Conservation (phyloP, 2,888 invertebrate species). For the Pristionchus japonicus region DNA sequence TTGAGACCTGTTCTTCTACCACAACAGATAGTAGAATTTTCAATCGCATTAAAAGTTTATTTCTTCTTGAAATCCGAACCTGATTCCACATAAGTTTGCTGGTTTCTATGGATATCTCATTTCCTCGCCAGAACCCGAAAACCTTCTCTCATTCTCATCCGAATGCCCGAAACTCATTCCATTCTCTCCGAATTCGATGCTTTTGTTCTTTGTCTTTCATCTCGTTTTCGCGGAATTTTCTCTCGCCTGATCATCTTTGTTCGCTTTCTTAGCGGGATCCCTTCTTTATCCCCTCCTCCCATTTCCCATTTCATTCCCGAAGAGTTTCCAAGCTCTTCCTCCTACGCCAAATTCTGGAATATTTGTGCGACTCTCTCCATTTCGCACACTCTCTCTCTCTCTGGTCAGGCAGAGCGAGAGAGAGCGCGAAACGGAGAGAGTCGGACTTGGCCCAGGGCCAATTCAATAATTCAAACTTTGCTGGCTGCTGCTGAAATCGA, state of each 20-base stretch:
- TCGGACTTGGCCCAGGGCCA: no score
- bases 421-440: no score
- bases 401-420: no score
- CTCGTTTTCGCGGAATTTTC: background rate
- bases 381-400: no score
- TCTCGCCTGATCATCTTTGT: background rate
- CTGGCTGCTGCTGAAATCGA: conserved; percentile 22
- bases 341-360: background rate
- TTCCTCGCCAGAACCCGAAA: background rate
- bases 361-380: no score
- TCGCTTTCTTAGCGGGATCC: background rate
- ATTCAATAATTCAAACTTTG: conserved; percentile 31
- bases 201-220: conserved; percentile 1
- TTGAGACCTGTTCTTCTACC: no score
- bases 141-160: background rate
- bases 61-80: no score
- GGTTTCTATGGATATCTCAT: no score
- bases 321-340: background rate
- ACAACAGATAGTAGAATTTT: no score
- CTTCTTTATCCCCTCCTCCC: background rate
- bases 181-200: no score
- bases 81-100: no score
- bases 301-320: background rate
- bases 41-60: no score
- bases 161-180: background rate